Evolutionary conservation across 2,113 vertebrate species (phyloP), one percentile per base, ranked within the genome.

Genomic region (Salvelinus namaycush): DNA sequence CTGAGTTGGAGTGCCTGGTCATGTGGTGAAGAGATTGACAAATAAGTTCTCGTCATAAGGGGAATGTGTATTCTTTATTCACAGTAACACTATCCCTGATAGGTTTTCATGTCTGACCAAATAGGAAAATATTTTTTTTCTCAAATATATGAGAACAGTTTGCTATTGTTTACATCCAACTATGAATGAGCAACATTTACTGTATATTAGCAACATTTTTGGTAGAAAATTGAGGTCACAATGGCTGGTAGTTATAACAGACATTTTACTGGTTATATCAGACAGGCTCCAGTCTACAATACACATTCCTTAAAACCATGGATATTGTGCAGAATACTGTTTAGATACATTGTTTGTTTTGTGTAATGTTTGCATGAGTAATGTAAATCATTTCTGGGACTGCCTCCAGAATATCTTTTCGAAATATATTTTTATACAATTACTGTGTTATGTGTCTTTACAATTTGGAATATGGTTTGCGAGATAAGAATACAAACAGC

Each of bases 371-470:
- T 76, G 18, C 70, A 34, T 79, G 27, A 12, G 8, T 83, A 11
- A 73, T 90, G 76, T 87, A 84, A 80, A 85, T 86, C 86, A 18
- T 31, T 68, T 80, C 83, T 79, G 48, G 27, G 68, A 66, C 31
- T 57, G 26, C 76, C 77, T 66, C 27, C 26, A 80, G 26, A 79
- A 77, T 51, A 67, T 75, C 70, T 83, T n/a, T 76, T 90, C 90
- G 89, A 93, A 93, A 92, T 89, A 89, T 93, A 91, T 92, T 91
- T 92, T 92, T 92, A 2, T 93, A 91, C 79, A 76, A 57, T 5
- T 80, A 69, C 14, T 0, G 34, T 59, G 77, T 20, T 29, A 26
- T 20, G 18, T 60, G 18, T 60, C 71, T 16, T 27, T 64, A 22
- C 16, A 27, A 57, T 68, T 76, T 18, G 24, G 11, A 39, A 24